Conservation (phyloP, 2,888 invertebrate species). For the Steromphala cineraria region DNA sequence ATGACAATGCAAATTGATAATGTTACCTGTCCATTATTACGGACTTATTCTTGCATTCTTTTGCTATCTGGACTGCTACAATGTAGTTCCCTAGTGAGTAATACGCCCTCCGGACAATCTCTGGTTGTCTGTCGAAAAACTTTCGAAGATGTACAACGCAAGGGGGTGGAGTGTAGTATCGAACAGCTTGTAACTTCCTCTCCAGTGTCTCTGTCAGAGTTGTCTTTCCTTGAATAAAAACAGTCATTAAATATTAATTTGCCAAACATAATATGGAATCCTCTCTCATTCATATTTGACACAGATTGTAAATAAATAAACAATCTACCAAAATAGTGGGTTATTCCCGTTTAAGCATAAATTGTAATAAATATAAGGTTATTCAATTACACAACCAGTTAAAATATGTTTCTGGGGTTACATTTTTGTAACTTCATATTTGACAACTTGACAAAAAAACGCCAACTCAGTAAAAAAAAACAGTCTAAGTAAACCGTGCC, state of each 20-base stretch:
- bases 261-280: too few relatives aligned
- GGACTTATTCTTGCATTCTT: slow-evolving; percentile 46
- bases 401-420: too few relatives aligned
- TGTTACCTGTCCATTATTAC: slow-evolving; percentile 63
- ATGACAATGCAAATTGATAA: not conserved
- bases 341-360: too few relatives aligned
- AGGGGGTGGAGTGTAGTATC: slow-evolving; percentile 52
- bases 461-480: too few relatives aligned
- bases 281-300: too few relatives aligned
- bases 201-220: slow-evolving; percentile 52
- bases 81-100: slow-evolving; percentile 60
- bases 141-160: slow-evolving; percentile 42
- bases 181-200: slow-evolving; percentile 41
- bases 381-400: too few relatives aligned
- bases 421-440: too few relatives aligned
- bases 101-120: slow-evolving; percentile 56
- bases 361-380: too few relatives aligned
- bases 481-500: too few relatives aligned
- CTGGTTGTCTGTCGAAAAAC: slow-evolving; percentile 51
- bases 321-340: too few relatives aligned
- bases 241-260: not conserved
- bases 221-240: slow-evolving; percentile 51
- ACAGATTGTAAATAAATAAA: too few relatives aligned
- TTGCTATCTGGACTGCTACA: slow-evolving; percentile 49
- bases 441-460: too few relatives aligned